Evolutionary conservation across 2,113 vertebrate genomes (phyloP), one percentile per base, ranked within the genome.

Genomic region (Serilophus lunatus): DNA sequence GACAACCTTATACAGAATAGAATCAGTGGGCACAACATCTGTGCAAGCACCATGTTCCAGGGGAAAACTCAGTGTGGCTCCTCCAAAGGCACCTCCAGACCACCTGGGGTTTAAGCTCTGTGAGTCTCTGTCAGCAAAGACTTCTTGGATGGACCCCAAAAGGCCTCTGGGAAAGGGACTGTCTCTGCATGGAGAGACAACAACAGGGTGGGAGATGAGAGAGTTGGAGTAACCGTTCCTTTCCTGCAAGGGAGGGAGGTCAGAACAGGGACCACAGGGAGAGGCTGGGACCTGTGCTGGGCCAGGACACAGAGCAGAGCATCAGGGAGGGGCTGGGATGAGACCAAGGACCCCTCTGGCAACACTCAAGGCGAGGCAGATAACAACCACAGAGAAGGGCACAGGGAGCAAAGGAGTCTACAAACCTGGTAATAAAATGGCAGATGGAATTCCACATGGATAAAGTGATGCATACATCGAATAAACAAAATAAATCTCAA

Each of bases 81-180:
- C 70, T 78, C 29, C 3, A 63, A 83, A 54, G 54, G 54, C 45
- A 56, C 19, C 12, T 15, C 28, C 53, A 53, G 19, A 23, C 15
- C 35, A 31, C 35, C 56, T 47, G 42, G 24, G 15, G 18, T 78
- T 65, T 54, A 68, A 65, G 20, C 75, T 50, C 9, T 35, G 45
- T 0, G 0, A 45, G 60, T 24, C 23, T 28, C 31, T 47, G 53
- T 44, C 60, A 44, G 60, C n/a, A 44, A 4, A 66, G 20, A 25
- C n/a, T 82, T 88, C 76, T 77, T 44, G 35, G 1, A 59, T 49
- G 33, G 53, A 63, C 40, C 57, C 19, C 25, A 31, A 61, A 56
- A 63, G 28, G 61, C 57, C 35, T 20, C 6, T 0, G 3, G 66
- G 57, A 88, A 82, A 70, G n/a, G 29, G 70, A 70, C 56, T 20